Percentiles rank a stretch among this genome's conserved stretches.
phyloP scores from a whole-genome alignment of 2,113 vertebrate genomes.

The Nycticorax nycticorax region DNA sequence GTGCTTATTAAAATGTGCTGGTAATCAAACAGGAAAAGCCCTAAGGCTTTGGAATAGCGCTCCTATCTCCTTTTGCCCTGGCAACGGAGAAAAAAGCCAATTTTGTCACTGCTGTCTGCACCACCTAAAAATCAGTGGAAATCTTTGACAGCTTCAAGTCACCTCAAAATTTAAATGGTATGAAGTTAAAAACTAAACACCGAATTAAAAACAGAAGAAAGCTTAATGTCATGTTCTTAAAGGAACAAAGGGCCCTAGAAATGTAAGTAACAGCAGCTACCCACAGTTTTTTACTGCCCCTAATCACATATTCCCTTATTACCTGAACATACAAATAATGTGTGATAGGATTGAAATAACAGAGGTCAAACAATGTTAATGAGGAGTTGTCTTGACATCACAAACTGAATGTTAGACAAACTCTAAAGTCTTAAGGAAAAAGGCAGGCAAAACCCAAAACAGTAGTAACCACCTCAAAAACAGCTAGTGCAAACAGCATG shows the following conservation, averaged over 20 bases:
- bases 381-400: not conserved
- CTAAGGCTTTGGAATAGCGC: not conserved
- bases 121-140: not conserved
- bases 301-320: not conserved
- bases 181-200: not conserved
- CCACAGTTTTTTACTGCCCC: rapidly evolving
- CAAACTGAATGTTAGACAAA: not conserved
- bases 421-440: not conserved
- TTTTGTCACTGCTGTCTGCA: not conserved
- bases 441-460: not conserved
- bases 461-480: not conserved
- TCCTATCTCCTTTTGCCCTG: not conserved
- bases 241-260: not conserved
- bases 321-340: not conserved
- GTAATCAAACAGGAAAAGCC: not conserved
- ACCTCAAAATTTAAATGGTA: not conserved
- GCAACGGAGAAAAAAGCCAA: not conserved
- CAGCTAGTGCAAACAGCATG: not conserved
- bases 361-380: not conserved
- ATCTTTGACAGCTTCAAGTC: not conserved
- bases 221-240: rapidly evolving
- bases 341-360: not conserved
- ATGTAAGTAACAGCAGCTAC: not conserved
- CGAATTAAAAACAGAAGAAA: not conserved
- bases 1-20: not conserved